A percentile compares a stretch with the other conserved stretches of the same genome.
Evolutionary conservation across 2,113 vertebrate species (phyloP).

Genomic region (Marmota flaviventris): DNA sequence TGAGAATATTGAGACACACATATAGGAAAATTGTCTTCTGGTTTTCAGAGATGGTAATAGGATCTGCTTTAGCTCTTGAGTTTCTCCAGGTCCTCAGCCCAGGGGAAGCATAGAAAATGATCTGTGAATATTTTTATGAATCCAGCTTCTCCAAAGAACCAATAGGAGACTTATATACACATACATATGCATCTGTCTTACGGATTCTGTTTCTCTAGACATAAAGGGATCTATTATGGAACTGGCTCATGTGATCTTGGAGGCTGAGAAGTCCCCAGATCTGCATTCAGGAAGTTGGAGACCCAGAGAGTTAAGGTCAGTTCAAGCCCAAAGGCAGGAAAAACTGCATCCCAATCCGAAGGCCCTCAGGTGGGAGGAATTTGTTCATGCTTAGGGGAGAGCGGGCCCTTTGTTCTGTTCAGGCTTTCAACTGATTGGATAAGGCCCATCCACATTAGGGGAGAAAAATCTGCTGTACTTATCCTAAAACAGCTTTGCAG

Average conservation of each 20-base stretch:
- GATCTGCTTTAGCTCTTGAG: neutral
- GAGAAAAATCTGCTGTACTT: neutral
- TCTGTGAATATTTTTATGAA: neutral
- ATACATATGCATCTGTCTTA: too few relatives aligned
- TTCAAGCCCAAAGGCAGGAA: neutral
- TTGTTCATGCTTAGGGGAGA: neutral
- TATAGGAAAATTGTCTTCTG: neutral
- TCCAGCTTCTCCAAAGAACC: neutral
- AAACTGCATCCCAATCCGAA: neutral
- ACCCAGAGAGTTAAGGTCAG: neutral
- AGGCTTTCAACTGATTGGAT: neutral
- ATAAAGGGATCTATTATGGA: neutral
- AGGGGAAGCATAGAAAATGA: neutral
- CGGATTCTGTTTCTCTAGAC: neutral
- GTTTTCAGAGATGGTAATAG: neutral
- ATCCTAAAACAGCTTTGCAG: neutral
- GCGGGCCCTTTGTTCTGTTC: neutral
- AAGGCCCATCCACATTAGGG: neutral
- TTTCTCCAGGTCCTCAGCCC: neutral
- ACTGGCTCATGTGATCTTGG: neutral
- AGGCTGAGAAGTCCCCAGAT: neutral
- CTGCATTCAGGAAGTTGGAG: too few relatives aligned
- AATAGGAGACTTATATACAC: neutral
- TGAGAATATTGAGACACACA: accelerated
- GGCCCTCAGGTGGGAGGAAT: neutral